Evolutionary conservation across 1,140 invertebrate species (phyloP), one percentile per base, ranked within the genome.

Genomic region (Bombyx mandarina): DNA sequence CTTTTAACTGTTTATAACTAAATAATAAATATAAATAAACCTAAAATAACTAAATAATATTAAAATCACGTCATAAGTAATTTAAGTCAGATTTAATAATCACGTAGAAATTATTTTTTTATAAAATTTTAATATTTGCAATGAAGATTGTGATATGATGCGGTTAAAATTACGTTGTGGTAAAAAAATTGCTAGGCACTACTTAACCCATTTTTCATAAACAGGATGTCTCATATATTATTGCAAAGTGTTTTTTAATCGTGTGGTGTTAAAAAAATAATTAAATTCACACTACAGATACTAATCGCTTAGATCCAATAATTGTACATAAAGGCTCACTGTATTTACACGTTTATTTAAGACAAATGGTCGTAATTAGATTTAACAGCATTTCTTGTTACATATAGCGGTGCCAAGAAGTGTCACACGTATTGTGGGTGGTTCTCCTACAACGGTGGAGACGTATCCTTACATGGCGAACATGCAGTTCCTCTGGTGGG

Each of bases 391-490:
- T 12, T 50, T 22, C 8, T 2, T 9, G 12, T 42, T 52, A 42
- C 12, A 47, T 57, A 9, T n/a, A 71, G 69, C 69, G 63, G 63
- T 52, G 1, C 66, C 62, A 12, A 60, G 58, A 7, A 56, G 22
- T 8, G 8, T 12, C 7, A 61, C 50, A 48, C 56, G 65, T 8
- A 72, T 72, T 22, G 87, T 92, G 47, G 89, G 89, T 42, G 90
- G 90, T 18, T 61, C 61, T 43, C 61, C 75, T 4, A 77, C 87
- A 26, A 71, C 66, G n/a, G 88, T 91, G 48, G 71, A 84, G 43
- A 73, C 89, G 48, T 90, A 88, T 60, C 90, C 90, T 49, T 91
- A 89, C 71, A 85, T 88, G 80, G 78, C 88, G 46, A 87, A 87
- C 56, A 63, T 91, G 52, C 74, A 78, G 57, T 62, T 70, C 43